A percentile compares a stretch with the other conserved stretches of the same genome.
phyloP scores from a whole-genome alignment of 1,140 invertebrate genomes.

The Leptonema lineaticorne region DNA sequence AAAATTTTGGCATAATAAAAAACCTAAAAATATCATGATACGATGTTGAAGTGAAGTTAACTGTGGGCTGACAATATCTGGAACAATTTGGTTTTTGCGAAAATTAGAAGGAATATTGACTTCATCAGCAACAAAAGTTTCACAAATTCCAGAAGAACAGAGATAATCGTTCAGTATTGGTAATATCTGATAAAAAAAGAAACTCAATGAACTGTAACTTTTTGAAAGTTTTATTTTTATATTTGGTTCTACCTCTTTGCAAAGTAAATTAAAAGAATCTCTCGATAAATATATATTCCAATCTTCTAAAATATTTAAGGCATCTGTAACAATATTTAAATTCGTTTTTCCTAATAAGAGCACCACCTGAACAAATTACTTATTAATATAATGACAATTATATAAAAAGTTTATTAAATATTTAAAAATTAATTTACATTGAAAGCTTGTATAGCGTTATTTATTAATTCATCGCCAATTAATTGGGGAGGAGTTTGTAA shows the following conservation, averaged over 20 bases:
- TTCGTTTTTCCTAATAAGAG: slow-evolving; percentile 34
- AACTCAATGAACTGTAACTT: too few species aligned
- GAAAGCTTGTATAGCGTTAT: slow-evolving; percentile 30
- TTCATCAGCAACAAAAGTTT: too few species aligned
- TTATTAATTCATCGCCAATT: slow-evolving; percentile 23
- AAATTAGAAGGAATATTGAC: too few species aligned
- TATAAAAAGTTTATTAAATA: neutral
- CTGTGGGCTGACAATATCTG: slow-evolving; percentile 17
- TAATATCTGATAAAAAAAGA: too few species aligned
- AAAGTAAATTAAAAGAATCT: slow-evolving; percentile 18
- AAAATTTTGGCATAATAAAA: too few species aligned
- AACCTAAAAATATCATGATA: slow-evolving; percentile 38
- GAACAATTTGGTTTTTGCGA: too few species aligned
- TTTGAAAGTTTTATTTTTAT: slow-evolving; percentile 19
- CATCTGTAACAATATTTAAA: slow-evolving; percentile 20
- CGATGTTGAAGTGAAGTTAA: slow-evolving; percentile 29
- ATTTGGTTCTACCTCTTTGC: slow-evolving; percentile 24
- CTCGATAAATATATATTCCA: slow-evolving; percentile 32
- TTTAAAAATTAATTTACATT: slow-evolving; percentile 14
- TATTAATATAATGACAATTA: neutral
- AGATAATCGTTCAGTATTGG: slow-evolving; percentile 37
- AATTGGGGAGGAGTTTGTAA: slow-evolving; percentile 30
- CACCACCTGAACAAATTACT: slow-evolving; percentile 20
- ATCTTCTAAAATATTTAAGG: slow-evolving; percentile 33
- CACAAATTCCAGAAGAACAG: slow-evolving; percentile 36